Conservation (phyloP, 1,140 invertebrate species). For the Acromyrmex heyeri region DNA sequence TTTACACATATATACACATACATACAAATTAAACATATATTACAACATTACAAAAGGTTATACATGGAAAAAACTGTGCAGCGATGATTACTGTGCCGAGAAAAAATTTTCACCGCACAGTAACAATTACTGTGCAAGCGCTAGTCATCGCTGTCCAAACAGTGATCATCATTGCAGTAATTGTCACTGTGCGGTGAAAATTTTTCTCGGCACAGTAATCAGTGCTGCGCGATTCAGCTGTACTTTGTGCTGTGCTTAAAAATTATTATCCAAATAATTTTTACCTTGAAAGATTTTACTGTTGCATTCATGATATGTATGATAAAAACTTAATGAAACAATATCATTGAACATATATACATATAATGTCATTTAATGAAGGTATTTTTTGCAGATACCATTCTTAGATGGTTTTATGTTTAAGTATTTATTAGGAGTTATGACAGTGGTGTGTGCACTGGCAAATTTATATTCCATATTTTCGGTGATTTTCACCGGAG, state of each 20-base stretch:
- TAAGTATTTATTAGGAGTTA: slow-evolving; percentile 91
- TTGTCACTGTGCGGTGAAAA: no score
- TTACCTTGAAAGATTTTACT: not conserved
- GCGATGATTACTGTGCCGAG: no score
- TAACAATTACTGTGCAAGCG: no score
- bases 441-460: slow-evolving; percentile 90
- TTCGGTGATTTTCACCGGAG: slow-evolving; percentile 95
- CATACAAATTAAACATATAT: not conserved
- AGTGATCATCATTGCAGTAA: no score
- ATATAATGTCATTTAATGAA: slow-evolving; percentile 74
- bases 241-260: slow-evolving; percentile 10
- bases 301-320: slow-evolving; percentile 35
- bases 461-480: slow-evolving; percentile 90
- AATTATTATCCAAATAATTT: slow-evolving; percentile 16
- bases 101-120: no score
- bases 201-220: no score
- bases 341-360: slow-evolving; percentile 7
- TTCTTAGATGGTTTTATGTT: slow-evolving; percentile 89
- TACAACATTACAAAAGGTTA: not conserved
- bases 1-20: not conserved
- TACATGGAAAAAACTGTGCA: no score
- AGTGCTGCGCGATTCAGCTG: no score
- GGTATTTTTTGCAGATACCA: slow-evolving; percentile 86
- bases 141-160: no score
- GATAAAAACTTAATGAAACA: slow-evolving; percentile 26